These are phyloP conservation scores for Hepsetus odoe DNA, from an alignment of 2,113 vertebrate species.

Conservation along the genomic window DNA sequence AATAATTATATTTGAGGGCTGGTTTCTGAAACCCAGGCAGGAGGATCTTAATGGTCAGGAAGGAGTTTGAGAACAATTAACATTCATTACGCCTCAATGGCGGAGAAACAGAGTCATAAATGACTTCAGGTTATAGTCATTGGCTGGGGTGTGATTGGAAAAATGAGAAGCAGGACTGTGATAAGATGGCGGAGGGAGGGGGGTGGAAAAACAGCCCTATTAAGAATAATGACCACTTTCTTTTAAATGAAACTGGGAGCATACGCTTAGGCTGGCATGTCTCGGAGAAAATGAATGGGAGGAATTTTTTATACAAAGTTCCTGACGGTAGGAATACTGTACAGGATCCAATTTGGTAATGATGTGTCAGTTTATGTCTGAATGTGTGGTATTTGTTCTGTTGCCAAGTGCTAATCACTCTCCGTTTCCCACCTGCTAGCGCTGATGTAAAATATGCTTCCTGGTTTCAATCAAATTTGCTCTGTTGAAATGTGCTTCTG, in stretches of 20 bases:
- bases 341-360: no score
- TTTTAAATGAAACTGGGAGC: neutral
- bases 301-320: neutral
- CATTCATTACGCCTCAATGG: conserved; percentile 21
- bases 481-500: neutral
- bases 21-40: conserved; percentile 24
- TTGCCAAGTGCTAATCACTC: neutral
- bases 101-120: neutral
- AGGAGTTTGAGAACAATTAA: conserved; percentile 25
- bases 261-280: neutral
- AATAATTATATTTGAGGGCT: conserved; percentile 30
- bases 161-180: neutral
- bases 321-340: no score
- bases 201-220: neutral
- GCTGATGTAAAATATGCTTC: neutral
- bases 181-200: neutral
- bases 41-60: conserved; percentile 44
- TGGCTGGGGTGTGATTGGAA: neutral
- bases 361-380: neutral
- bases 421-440: neutral
- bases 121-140: conserved; percentile 2
- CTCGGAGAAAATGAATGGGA: neutral
- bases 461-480: neutral
- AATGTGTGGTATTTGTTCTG: neutral
- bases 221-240: conserved; percentile 18